Base-by-base conservation (phyloP, 2,113 vertebrate genomes). In the Thryonomys swinderianus region DNA sequence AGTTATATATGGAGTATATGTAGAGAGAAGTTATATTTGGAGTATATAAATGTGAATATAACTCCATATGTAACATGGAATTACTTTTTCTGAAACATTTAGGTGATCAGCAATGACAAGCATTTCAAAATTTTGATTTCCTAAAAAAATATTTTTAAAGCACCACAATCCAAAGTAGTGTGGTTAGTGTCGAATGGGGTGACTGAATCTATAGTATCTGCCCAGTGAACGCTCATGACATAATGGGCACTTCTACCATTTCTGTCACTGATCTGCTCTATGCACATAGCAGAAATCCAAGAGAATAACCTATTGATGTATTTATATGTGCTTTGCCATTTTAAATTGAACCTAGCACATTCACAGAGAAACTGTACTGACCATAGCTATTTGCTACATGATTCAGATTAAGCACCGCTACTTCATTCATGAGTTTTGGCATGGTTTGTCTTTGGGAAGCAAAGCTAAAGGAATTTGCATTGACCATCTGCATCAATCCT, bases 391-490 rank as follows among this genome's bases (percentile, higher is more conserved):
- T 90, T 74, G 76, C 25, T 88, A 87, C 40, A 14, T 81, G 66
- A 82, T 93, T 90, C 85, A 80, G 66, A 95, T 94, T 93, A 79
- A 96, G 85, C 80, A 20, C 25, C 45, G 21, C 55, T 83, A 2
- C 13, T 45, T 85, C 89, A 71, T 61, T 95, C 93, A 80, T 62
- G 53, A 90, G 45, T 73, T 91, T 92, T 88, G 96, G 90, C 92
- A 79, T 11, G 34, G 6, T 85, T 91, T 87, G 69, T 62, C 82
- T 95, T 96, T 95, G 71, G 90, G 96, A 93, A 95, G 78, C 85
- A 93, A 94, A 94, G 90, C 34, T 23, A 42, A 25, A 20, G 27
- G 37, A 20, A 95, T 93, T 94, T 93, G 95, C 83, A 92, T 80
- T 45, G 84, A 66, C 42, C 30, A 48, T 88, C 57, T 90, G 37